Conservation (phyloP, 2,888 invertebrate species). For the Pseudanteris insignis region DNA sequence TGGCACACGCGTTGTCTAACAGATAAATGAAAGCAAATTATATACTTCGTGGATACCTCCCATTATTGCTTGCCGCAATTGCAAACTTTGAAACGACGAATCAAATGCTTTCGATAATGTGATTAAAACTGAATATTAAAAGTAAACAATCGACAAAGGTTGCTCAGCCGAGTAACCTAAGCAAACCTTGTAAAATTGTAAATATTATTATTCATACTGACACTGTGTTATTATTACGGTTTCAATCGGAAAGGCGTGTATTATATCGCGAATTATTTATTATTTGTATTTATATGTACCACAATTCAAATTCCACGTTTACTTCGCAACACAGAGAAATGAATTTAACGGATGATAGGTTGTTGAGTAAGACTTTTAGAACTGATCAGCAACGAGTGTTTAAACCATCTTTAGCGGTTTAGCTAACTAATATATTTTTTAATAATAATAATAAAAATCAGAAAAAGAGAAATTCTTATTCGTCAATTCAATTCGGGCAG, state of each 20-base stretch:
- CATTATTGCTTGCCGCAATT: constrained; percentile 40
- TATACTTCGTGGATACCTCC: constrained; percentile 37
- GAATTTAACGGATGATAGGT: no score
- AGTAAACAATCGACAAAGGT: constrained; percentile 25
- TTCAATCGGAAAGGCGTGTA: constrained; percentile 1
- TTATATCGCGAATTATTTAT: constrained; percentile 22
- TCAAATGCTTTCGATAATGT: constrained; percentile 36
- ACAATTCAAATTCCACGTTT: no score
- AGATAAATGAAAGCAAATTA: constrained; percentile 26
- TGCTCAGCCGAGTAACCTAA: no score
- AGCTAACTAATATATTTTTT: no score
- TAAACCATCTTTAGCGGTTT: no score
- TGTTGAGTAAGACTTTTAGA: no score
- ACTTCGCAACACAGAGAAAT: no score
- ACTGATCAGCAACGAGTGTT: no score
- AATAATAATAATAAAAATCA: no score
- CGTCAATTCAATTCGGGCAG: no score
- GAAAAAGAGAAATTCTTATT: no score
- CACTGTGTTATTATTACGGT: not conserved
- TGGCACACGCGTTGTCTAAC: constrained; percentile 17
- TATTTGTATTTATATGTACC: constrained; percentile 2
- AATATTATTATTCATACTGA: constrained; percentile 15
- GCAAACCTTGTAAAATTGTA: constrained; percentile 25
- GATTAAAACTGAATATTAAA: constrained; percentile 36
- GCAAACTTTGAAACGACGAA: constrained; percentile 32